Evolutionary conservation across 30 jellyfish, hydroid and myxozoan genomes (phyloP), one percentile per base, ranked within the genome.

Genomic region (Pseudorhiza aurosa): DNA sequence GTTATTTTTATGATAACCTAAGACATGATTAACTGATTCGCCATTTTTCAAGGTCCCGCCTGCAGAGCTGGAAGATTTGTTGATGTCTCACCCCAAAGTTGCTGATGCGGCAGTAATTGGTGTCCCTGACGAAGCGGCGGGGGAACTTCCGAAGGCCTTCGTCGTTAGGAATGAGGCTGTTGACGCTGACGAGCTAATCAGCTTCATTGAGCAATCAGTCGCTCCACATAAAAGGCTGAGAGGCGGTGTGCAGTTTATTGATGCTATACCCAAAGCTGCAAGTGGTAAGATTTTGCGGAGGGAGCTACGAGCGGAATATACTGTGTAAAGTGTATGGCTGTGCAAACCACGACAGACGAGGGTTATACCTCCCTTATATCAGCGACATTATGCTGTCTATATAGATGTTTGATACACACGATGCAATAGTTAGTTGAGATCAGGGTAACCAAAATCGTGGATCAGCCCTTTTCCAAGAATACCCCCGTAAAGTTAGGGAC

Each of bases 71-170:
- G 98, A 91, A 57, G 98, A 78, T 51, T 37, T 91, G 25, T 82
- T 91, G 5, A 68, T 83, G 82, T 26, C 91, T 26, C 98, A 91
- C 59, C 82, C 87, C 31, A 60, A 75, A 24, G 81, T 91, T 7
- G 62, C 58, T 14, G 98, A 91, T 49, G 88, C 96, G 11, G 94
- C 96, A 12, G 98, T 91, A 2, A 85, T 91, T 42, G 98, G 98
- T 17, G 56, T 85, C 29, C 96, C 96, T 2, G 95, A 85, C 43
- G 91, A 91, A 26, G 78, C 50, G 36, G 89, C 95, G 22, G 98
- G 98, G 14, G 98, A 91, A 51, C 56, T 91, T 7, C 98, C 98
- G 45, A 71, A 44, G 10, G 98, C 98, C 1, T 91, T 65, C 68
- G 82, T 83, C 26, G 87, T 78, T 37, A 55, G 60, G 26, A 45